These are phyloP conservation scores for Podarcis cretensis DNA, from an alignment of 2,113 vertebrate genomes.

Conservation along the genomic window DNA sequence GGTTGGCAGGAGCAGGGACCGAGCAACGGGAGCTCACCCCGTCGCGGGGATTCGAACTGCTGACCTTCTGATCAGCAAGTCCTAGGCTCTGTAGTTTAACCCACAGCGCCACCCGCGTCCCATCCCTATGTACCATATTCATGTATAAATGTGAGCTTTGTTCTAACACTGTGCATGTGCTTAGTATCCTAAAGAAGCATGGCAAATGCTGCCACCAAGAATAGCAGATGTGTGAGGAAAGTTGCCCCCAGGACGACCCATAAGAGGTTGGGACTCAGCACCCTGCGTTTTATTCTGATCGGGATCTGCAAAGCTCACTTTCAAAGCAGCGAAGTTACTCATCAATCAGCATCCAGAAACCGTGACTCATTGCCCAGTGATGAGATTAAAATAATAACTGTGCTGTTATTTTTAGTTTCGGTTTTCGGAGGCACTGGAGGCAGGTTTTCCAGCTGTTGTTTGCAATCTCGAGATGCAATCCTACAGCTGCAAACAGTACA, in stretches of 20 bases:
- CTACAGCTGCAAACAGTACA: background rate
- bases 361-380: constrained; percentile 7
- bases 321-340: background rate
- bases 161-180: background rate
- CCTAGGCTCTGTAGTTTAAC: too few relatives aligned
- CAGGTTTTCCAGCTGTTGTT: constrained; percentile 29
- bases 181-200: background rate
- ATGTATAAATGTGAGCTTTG: background rate
- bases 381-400: constrained; percentile 25
- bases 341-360: background rate
- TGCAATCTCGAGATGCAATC: background rate
- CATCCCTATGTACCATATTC: background rate
- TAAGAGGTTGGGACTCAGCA: too few relatives aligned
- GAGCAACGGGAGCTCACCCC: too few relatives aligned
- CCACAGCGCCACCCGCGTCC: too few relatives aligned
- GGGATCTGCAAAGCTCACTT: background rate
- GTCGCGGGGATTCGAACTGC: too few relatives aligned
- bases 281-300: background rate
- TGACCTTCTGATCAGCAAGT: too few relatives aligned
- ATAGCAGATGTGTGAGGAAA: background rate
- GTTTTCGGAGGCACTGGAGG: constrained; percentile 12
- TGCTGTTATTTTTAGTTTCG: constrained; percentile 21
- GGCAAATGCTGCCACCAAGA: background rate
- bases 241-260: background rate
- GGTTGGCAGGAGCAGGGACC: too few relatives aligned